Conservation (phyloP, 2,113 vertebrate genomes). For the Panthera uncia region DNA sequence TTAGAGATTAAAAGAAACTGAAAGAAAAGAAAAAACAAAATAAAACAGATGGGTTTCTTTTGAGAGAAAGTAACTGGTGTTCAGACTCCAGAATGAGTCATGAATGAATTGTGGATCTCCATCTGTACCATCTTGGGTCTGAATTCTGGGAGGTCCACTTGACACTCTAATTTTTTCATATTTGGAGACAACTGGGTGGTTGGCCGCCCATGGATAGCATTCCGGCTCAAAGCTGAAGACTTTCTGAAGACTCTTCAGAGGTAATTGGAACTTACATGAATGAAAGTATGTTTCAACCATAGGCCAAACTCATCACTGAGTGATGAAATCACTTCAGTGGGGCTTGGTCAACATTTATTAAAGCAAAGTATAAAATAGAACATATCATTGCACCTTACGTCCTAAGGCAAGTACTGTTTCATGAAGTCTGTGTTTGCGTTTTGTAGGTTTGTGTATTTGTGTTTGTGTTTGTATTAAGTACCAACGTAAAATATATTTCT, state of each 20-base stretch:
- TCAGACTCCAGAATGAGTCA: not conserved
- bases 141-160: not conserved
- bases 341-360: not conserved
- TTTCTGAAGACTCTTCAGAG: not conserved
- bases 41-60: not conserved
- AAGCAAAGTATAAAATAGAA: not conserved
- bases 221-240: not conserved
- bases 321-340: not conserved
- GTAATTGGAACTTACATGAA: not conserved
- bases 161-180: not conserved
- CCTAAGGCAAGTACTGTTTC: not conserved
- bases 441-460: not conserved
- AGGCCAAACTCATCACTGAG: not conserved
- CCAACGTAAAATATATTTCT: not conserved
- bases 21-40: no score
- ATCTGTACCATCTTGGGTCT: not conserved
- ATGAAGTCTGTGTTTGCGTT: slow-evolving; percentile 17
- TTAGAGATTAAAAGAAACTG: not conserved
- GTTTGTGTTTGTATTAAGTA: not conserved
- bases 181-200: not conserved
- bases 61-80: not conserved
- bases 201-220: not conserved
- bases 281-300: not conserved
- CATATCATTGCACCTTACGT: not conserved
- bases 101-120: not conserved